Conservation (phyloP, 2,113 vertebrate species). For the Stigmatopora argus region DNA sequence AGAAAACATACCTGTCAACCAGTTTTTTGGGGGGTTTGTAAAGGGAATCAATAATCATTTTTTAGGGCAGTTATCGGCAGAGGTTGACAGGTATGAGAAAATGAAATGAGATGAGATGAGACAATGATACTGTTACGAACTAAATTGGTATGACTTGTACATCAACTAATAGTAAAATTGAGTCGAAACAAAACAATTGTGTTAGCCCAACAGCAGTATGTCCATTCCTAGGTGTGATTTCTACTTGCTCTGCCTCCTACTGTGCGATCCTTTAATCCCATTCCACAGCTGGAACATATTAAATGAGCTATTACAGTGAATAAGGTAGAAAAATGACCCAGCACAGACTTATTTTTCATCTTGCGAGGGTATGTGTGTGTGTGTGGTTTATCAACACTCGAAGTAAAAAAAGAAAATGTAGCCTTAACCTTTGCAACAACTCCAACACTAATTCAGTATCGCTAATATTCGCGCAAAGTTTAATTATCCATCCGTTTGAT, state of each 20-base stretch:
- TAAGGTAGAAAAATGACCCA: not conserved
- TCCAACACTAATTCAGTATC: not conserved
- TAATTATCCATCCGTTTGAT: not conserved
- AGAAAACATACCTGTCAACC: no score
- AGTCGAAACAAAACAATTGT: no score
- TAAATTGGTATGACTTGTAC: no score
- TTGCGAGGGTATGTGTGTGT: not conserved
- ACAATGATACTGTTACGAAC: no score
- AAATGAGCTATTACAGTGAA: not conserved
- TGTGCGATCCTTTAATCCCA: slow-evolving; percentile 14
- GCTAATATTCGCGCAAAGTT: not conserved
- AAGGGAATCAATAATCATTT: no score
- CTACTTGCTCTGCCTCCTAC: slow-evolving; percentile 27
- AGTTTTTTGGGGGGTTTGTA: no score
- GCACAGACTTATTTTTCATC: slow-evolving; percentile 1
- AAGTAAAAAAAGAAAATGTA: not conserved
- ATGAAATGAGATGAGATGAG: no score
- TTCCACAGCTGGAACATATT: slow-evolving; percentile 6
- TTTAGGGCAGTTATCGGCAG: no score
- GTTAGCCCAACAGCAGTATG: no score
- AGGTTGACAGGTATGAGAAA: no score
- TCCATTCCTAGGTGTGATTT: not conserved
- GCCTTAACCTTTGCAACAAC: not conserved
- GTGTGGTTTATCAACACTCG: not conserved
- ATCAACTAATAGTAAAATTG: no score